Base-by-base conservation (phyloP, 2,888 invertebrate genomes). In the Fragum sueziense region DNA sequence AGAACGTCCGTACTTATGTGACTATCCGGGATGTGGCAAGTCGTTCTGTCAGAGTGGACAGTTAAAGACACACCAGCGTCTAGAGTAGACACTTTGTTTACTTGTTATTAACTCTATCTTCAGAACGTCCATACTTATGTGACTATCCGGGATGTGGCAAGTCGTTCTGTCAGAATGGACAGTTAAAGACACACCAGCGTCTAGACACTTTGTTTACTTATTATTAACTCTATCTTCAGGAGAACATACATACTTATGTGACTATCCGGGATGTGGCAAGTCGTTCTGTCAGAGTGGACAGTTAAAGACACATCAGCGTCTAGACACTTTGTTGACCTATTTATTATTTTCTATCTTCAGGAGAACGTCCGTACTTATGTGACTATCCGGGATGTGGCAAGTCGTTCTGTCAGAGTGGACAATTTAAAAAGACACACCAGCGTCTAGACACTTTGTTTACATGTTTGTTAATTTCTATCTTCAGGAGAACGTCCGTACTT, bases 21-120 rank as follows among this genome's bases (percentile, higher is more conserved):
- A 96, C 91, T 96, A 95, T 91, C 96, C 96, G 7, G 95, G 95
- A 29, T 96, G 96, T 89, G 94, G 95, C 0, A 94, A 95, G 89
- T 95, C 95, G 33, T 96, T 96, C 90, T 96, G 96, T 17, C 96
- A 96, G 91, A 96, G 96, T 78, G 96, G 96, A 0, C 96, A 96
- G 88, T 91, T 96, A 51, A 96, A 96, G 91, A 96, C 96, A 0
- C 96, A 96, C 91, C 96, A 96, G 89, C 93, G 96, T 83, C 93
- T 96, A 1, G n/a, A n/a, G n/a, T n/a, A n/a, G n/a, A n/a, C n/a
- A n/a, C n/a, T n/a, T n/a, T n/a, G n/a, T n/a, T n/a, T n/a, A n/a
- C n/a, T n/a, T n/a, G n/a, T n/a, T n/a, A n/a, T n/a, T n/a, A n/a
- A n/a, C n/a, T n/a, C n/a, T n/a, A n/a, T n/a, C n/a, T n/a, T n/a